Percentiles rank a stretch among this genome's conserved stretches.
Conservation (phyloP, 2,888 invertebrate species). For the Morpho achilles region DNA sequence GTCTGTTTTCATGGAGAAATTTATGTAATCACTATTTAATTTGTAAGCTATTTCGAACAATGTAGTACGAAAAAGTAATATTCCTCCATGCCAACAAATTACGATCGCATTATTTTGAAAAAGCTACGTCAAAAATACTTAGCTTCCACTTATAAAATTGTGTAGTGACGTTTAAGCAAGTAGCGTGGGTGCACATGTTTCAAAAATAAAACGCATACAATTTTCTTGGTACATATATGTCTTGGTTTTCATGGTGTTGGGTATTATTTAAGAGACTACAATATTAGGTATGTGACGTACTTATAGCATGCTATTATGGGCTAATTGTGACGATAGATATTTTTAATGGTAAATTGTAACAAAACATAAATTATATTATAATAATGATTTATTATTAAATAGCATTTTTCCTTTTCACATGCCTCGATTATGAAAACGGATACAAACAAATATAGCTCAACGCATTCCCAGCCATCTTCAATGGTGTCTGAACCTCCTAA, state of each 20-base stretch:
- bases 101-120: constrained; percentile 40
- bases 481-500: constrained; percentile 71
- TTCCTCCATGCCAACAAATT: constrained; percentile 30
- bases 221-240: constrained; percentile 14
- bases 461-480: constrained; percentile 77
- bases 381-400: constrained; percentile 29
- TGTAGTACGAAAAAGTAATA: too few relatives aligned
- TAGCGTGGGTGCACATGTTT: constrained; percentile 23
- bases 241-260: constrained; percentile 21
- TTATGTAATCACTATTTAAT: neutral
- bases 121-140: constrained; percentile 44
- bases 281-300: constrained; percentile 12
- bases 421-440: constrained; percentile 63
- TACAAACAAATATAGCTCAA: constrained; percentile 57
- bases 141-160: constrained; percentile 41
- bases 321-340: constrained; percentile 16
- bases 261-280: constrained; percentile 14
- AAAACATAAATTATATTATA: constrained; percentile 28
- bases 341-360: neutral
- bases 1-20: neutral
- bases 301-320: constrained; percentile 14
- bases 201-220: constrained; percentile 11
- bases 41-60: too few relatives aligned
- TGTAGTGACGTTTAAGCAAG: constrained; percentile 42
- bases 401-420: constrained; percentile 65